Percentiles rank a stretch among this genome's conserved stretches.
Conservation (phyloP, 1,140 invertebrate species). For the Mya arenaria region DNA sequence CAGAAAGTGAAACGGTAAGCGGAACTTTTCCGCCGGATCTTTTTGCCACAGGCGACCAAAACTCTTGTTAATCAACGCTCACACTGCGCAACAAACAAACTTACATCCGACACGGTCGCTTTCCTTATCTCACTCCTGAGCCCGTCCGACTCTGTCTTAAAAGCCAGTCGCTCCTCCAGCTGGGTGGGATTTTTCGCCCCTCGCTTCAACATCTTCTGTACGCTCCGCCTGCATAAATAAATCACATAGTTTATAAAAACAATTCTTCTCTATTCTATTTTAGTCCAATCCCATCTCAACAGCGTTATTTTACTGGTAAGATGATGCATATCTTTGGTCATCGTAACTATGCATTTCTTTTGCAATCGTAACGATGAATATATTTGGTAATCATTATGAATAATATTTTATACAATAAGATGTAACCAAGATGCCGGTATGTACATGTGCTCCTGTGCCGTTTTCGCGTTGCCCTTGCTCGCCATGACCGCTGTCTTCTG, state of each 20-base stretch:
- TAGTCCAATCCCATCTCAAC: not conserved
- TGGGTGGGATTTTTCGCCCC: conserved; percentile 30
- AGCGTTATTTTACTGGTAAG: not conserved
- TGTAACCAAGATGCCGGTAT: too few species aligned
- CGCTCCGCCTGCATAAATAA: conserved; percentile 11
- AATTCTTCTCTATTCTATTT: not conserved
- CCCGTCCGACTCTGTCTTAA: conserved; percentile 23
- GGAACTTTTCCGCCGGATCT: too few species aligned
- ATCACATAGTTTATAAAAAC: not conserved
- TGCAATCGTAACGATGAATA: not conserved
- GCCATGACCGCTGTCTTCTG: conserved; percentile 62
- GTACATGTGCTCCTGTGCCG: conserved; percentile 65
- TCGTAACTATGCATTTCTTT: not conserved
- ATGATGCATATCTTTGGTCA: not conserved
- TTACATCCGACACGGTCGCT: conserved; percentile 39
- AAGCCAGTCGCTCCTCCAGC: conserved; percentile 41
- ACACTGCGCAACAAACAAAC: not conserved
- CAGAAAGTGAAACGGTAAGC: too few species aligned
- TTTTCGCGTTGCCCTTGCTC: conserved; percentile 36
- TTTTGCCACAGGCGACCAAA: too few species aligned
- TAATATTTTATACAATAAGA: not conserved
- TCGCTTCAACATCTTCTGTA: conserved; percentile 43
- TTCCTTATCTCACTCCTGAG: conserved; percentile 18
- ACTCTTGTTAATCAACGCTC: too few species aligned
- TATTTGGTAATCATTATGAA: not conserved